Conservation (phyloP, 2,797 vertebrate genomes). For the Rhincodon typus region DNA sequence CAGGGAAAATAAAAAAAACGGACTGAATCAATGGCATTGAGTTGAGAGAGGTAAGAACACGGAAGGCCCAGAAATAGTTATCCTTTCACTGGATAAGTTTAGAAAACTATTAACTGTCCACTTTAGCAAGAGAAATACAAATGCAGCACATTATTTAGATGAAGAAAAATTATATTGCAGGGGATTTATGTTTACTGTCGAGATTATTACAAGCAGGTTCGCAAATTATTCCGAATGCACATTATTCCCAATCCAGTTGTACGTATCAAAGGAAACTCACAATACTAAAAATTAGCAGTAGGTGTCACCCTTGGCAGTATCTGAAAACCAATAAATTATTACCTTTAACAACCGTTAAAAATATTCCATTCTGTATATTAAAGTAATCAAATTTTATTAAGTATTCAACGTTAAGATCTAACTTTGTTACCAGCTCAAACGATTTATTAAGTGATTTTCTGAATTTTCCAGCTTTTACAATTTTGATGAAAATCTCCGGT, state of each 20-base stretch:
- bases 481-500: background rate
- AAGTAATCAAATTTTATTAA: background rate
- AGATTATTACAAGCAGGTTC: background rate
- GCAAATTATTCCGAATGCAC: background rate
- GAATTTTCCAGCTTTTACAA: conserved; percentile 7
- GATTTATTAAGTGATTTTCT: background rate
- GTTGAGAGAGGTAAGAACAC: background rate
- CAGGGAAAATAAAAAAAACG: background rate
- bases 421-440: background rate
- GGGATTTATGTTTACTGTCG: background rate
- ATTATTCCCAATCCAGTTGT: background rate
- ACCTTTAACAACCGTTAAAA: background rate
- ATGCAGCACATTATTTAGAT: too few species aligned
- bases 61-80: background rate
- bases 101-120: background rate
- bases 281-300: background rate
- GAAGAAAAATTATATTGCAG: background rate
- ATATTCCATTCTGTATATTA: too few species aligned
- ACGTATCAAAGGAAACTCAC: background rate
- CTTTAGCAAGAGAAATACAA: too few species aligned
- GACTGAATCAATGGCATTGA: background rate
- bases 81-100: background rate
- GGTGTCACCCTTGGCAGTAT: conserved; percentile 13
- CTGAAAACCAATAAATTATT: background rate
- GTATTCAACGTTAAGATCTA: background rate